Evolutionary conservation across 1,140 invertebrate genomes (phyloP), one percentile per base, ranked within the genome.

Genomic region (Drosophila mojavensis): DNA sequence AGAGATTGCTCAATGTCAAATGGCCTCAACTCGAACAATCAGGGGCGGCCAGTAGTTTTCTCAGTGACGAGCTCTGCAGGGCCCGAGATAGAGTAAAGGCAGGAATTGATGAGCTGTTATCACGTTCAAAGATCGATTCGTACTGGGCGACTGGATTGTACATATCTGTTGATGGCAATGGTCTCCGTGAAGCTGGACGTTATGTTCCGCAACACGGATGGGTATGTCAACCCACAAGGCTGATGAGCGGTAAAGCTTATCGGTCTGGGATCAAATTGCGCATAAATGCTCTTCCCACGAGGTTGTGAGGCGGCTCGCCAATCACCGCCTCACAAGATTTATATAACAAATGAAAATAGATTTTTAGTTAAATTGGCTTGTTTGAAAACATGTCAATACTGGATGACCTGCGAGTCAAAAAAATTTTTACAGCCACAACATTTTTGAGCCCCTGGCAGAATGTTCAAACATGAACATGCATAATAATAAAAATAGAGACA

Each of bases 201-300:
- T 67, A 39, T 50, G 20, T 13, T 26, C 64, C 39, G 41, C 64
- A 66, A 30, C 68, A 64, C 30, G 51, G 68, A 9, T 64, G 61
- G 61, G 68, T 56, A 0, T 26, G 33, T 54, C 39, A 74, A 3
- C 59, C 59, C 51, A 74, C 60, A 41, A 39, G 94, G 94, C 59
- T 61, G 13, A 3, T 71, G 54, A 71, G 33, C 94, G 94, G 94
- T 93, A 94, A 94, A 93, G 94, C 94, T 93, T 24, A 24, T 24
- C 20, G 20, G 20, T 24, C 65, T 6, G 69, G 56, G 36, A 67
- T 73, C n/a, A 70, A 70, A 20, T 41, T 72, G 73, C 61, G 50
- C 41, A 72, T 66, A 61, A 72, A 72, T 58, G 68, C 61, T 61
- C 56, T 75, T 48, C 68, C 73, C 1, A 65, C 73, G 47, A 54